Base-by-base conservation (phyloP, 35 echinoderm and acorn worm species). In the Strongylocentrotus purpuratus region DNA sequence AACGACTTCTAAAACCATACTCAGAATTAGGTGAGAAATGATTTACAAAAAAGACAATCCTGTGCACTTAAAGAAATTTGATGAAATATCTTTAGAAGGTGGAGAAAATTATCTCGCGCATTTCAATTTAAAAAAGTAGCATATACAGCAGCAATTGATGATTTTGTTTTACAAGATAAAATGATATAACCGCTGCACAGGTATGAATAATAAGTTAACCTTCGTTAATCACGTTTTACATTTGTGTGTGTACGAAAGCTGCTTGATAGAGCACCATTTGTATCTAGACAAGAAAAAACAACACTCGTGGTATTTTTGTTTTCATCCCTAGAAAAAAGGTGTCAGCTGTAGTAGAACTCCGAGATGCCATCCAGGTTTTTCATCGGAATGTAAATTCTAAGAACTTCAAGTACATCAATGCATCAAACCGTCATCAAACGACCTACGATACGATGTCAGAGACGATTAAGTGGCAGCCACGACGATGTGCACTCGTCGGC, bases 401-500 rank as follows among this genome's bases (percentile, higher is more conserved):
- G 46, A 31, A 50, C 31, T 93, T 93, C 25, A 32, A 4, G 20
- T 50, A 48, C n/a, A 93, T 93, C 45, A 58, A 93, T 46, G 46
- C n/a, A 31, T 50, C 45, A 31, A 46, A 58, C 18, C 18, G n/a
- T 28, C 45, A 47, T 48, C 48, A 31, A 28, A 18, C 46, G 47
- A 47, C 32, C 17, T 46, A 31, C 31, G 25, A 58, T 31, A 25
- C 31, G 32, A 58, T 50, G 12, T 93, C 91, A 32, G 48, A 58
- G 33, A 93, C 91, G 17, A 48, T 93, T 31, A 55, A 20, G 25
- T 47, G 11, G 45, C 45, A 46, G 46, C 91, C 91, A 33, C 46
- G 91, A 14, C 17, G 91, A 89, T 96, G 95, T 65, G 95, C 95
- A 7, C 32, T 96, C 1, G 94, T 96, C 25, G 95, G 95, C 20